phyloP scores from a whole-genome alignment of 1,140 invertebrate species.

The Temnothorax nylanderi region DNA sequence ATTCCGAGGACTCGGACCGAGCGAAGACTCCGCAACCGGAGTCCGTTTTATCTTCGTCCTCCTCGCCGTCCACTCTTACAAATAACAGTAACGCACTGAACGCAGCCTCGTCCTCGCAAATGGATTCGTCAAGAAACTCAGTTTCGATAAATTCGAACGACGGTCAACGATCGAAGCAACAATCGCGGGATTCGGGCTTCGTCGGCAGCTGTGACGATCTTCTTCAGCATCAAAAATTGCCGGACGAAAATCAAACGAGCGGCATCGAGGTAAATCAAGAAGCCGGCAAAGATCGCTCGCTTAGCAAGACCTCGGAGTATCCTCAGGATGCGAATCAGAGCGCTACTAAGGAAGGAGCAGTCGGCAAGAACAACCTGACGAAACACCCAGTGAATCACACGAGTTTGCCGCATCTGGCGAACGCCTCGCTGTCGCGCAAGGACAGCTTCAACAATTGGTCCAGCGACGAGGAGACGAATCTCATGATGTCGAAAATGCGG shows the following conservation, averaged over 20 bases:
- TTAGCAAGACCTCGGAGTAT: constrained; percentile 63
- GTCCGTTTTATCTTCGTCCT: constrained; percentile 67
- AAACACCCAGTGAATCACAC: constrained; percentile 71
- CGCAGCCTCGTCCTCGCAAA: constrained; percentile 9
- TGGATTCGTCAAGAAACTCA: constrained; percentile 45
- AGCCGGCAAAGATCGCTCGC: constrained; percentile 62
- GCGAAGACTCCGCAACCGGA: constrained; percentile 89
- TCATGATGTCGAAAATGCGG: constrained; percentile 97
- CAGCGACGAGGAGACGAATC: constrained; percentile 96
- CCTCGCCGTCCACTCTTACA: constrained; percentile 53
- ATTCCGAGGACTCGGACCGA: constrained; percentile 85
- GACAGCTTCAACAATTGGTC: constrained; percentile 97
- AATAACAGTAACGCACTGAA: constrained; percentile 1
- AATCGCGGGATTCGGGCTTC: constrained; percentile 94
- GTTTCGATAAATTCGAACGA: constrained; percentile 41
- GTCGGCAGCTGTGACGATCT: constrained; percentile 95
- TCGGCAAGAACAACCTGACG: constrained; percentile 12
- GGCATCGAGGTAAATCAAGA: constrained; percentile 61
- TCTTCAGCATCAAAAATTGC: constrained; percentile 87
- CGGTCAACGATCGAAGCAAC: constrained; percentile 87
- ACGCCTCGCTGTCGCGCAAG: constrained; percentile 89
- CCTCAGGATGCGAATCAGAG: neutral
- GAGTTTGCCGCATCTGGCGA: constrained; percentile 72
- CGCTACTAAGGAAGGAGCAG: neutral
- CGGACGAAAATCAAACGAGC: constrained; percentile 68